Percentiles rank a stretch among this genome's conserved stretches.
phyloP scores from a whole-genome alignment of 23 tunicate genomes.

The Ascidia mentula region DNA sequence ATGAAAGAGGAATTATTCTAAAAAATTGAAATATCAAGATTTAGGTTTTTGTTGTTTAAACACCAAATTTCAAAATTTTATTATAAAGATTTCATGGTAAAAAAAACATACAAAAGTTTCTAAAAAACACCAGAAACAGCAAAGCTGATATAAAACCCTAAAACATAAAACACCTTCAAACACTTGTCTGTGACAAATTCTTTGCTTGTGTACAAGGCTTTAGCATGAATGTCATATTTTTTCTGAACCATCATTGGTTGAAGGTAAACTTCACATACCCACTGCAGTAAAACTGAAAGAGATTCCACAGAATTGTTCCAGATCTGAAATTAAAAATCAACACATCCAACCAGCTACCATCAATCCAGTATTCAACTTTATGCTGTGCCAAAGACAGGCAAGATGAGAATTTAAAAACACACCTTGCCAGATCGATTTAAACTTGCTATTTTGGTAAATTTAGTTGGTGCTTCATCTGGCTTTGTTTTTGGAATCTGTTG shows the following conservation, averaged over 20 bases:
- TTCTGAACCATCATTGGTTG: constrained; percentile 12
- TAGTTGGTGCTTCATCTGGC: background rate
- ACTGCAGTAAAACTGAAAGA: constrained; percentile 58
- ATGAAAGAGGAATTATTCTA: too few relatives aligned
- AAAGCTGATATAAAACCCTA: background rate
- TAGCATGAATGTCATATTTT: background rate
- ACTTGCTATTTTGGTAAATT: background rate
- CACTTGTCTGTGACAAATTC: constrained; percentile 55
- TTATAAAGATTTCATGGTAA: background rate
- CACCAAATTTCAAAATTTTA: too few relatives aligned
- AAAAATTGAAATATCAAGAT: too few relatives aligned
- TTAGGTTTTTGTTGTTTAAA: too few relatives aligned
- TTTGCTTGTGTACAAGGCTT: constrained; percentile 11
- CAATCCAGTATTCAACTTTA: background rate
- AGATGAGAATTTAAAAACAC: background rate
- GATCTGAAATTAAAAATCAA: constrained; percentile 2
- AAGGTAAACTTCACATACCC: constrained; percentile 62
- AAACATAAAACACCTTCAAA: background rate
- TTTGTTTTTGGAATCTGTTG: background rate
- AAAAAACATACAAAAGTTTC: background rate
- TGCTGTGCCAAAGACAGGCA: too few relatives aligned
- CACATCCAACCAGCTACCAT: too few relatives aligned
- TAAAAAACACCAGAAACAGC: too few relatives aligned
- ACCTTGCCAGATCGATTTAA: background rate
- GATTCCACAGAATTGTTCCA: constrained; percentile 51